Conservation (phyloP, 2,113 vertebrate genomes). For the Mirounga angustirostris region DNA sequence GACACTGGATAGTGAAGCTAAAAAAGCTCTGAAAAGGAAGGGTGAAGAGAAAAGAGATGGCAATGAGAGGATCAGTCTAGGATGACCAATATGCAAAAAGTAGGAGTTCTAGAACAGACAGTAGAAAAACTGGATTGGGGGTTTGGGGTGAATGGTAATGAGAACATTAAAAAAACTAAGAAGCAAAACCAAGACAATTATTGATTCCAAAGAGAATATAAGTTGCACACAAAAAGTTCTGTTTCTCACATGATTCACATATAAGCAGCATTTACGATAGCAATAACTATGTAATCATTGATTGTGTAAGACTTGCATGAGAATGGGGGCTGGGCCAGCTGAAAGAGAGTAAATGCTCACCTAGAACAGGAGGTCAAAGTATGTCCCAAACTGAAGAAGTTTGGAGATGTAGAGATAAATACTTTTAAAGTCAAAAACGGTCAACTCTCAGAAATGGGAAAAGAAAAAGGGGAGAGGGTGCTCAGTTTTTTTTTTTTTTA, state of each 20-base stretch:
- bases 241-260: background rate
- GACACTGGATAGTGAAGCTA: background rate
- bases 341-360: background rate
- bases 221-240: background rate
- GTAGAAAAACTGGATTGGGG: background rate
- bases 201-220: background rate
- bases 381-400: background rate
- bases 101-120: background rate
- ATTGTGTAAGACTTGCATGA: background rate
- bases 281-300: background rate
- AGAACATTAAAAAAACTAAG: background rate
- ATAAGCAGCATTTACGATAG: background rate
- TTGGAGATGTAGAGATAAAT: background rate
- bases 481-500: background rate
- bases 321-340: accelerated
- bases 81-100: background rate
- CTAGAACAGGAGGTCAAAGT: background rate
- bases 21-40: background rate
- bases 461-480: too few species aligned
- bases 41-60: background rate
- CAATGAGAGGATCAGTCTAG: background rate
- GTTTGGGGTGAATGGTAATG: background rate
- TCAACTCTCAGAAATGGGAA: background rate
- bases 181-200: background rate
- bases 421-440: background rate